Percentiles rank a stretch among this genome's conserved stretches.
These are phyloP conservation scores for Poicephalus gulielmi DNA, from an alignment of 2,113 vertebrate species.

Conservation along the genomic window DNA sequence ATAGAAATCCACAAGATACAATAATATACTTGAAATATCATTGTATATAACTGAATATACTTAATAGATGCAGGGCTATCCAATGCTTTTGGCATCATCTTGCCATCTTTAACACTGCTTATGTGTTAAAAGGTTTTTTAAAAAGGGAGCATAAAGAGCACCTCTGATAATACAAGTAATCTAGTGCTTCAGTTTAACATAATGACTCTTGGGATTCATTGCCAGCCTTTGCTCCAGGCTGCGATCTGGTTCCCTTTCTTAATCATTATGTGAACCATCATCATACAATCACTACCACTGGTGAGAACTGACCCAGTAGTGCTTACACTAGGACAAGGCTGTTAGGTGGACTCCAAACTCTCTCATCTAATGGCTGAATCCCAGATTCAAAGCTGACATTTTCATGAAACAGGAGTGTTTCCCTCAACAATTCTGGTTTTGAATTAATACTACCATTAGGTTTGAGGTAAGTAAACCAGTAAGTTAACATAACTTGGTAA, in stretches of 20 bases:
- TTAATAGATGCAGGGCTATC: background rate
- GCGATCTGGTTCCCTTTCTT: background rate
- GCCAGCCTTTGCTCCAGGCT: background rate
- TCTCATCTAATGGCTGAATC: background rate
- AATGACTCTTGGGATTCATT: background rate
- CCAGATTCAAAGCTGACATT: background rate
- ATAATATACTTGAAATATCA: background rate
- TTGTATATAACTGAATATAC: background rate
- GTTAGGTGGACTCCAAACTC: background rate
- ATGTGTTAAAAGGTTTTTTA: fast-evolving
- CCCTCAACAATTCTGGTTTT: background rate
- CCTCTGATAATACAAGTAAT: background rate
- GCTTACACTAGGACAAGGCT: no score
- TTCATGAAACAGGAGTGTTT: background rate
- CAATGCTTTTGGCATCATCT: background rate
- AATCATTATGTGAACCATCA: background rate
- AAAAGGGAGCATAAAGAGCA: background rate
- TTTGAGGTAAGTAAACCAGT: background rate
- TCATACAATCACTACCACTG: fast-evolving
- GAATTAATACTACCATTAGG: background rate
- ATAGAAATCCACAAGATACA: background rate
- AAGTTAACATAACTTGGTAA: background rate
- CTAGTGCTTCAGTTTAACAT: background rate
- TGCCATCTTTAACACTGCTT: background rate
- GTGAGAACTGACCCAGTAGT: background rate